A percentile compares a stretch with the other conserved stretches of the same genome.
phyloP scores from a whole-genome alignment of 1,140 invertebrate genomes.

The Steinernema feltiae region DNA sequence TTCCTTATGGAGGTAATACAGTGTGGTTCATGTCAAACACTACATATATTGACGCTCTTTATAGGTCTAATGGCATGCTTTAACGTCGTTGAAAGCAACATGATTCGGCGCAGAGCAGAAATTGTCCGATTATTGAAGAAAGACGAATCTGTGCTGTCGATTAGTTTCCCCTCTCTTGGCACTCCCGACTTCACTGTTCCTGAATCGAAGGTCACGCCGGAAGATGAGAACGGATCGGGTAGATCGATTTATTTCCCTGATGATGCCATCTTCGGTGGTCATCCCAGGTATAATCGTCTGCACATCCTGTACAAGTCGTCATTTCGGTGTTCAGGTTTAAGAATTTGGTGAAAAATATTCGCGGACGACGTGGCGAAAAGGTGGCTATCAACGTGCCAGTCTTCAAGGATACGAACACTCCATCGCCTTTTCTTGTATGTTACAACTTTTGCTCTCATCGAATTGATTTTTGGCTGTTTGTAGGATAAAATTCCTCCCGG shows the following conservation, averaged over 20 bases:
- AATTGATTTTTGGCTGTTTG: constrained; percentile 12
- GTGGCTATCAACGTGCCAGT: constrained; percentile 90
- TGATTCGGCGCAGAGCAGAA: constrained; percentile 76
- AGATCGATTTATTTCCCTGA: constrained; percentile 89
- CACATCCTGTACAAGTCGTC: constrained; percentile 10
- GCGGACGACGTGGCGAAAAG: constrained; percentile 81
- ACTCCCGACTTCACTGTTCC: constrained; percentile 83
- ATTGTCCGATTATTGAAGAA: constrained; percentile 70
- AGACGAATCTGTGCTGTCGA: constrained; percentile 77
- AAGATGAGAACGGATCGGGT: constrained; percentile 67
- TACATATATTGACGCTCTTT: constrained; percentile 16
- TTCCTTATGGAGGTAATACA: constrained; percentile 70
- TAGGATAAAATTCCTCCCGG: constrained; percentile 21
- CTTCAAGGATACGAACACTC: constrained; percentile 77
- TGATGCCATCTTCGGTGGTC: constrained; percentile 81
- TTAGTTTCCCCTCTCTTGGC: constrained; percentile 70
- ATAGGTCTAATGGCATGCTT: constrained; percentile 79
- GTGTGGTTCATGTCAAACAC: not conserved
- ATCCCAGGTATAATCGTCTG: constrained; percentile 73
- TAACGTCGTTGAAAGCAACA: constrained; percentile 94
- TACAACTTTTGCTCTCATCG: not conserved
- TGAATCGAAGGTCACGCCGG: constrained; percentile 67
- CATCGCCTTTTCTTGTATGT: constrained; percentile 63
- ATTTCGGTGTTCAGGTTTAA: constrained; percentile 60
- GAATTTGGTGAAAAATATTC: constrained; percentile 86